Evolutionary conservation across 1,140 invertebrate species (phyloP).

Genomic region (Heterodera carotae): DNA sequence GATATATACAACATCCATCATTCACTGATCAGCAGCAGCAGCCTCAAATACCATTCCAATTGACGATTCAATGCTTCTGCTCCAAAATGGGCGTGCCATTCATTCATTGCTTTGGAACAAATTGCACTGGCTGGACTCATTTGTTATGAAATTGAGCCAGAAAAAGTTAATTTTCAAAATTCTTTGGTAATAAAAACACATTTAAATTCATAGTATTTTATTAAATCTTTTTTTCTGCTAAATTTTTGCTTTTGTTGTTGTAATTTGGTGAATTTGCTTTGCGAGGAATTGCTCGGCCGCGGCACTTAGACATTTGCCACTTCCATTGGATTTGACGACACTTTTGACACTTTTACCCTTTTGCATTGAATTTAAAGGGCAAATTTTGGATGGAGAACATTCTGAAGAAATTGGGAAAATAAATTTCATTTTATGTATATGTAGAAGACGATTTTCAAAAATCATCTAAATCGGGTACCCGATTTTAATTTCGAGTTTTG

Average conservation of each 20-base stretch:
- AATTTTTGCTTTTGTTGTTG: background rate
- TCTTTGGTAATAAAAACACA: background rate
- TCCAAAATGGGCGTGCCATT: background rate
- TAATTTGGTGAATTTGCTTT: constrained; percentile 3
- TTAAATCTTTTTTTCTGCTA: background rate
- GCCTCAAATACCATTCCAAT: too few relatives aligned
- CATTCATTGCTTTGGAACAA: background rate
- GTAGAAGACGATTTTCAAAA: too few relatives aligned
- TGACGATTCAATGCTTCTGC: too few relatives aligned
- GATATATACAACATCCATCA: too few relatives aligned
- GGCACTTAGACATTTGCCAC: background rate
- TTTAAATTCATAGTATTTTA: too few relatives aligned
- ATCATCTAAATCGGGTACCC: too few relatives aligned
- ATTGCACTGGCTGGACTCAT: too few relatives aligned
- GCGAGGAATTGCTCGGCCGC: background rate
- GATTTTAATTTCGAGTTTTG: too few relatives aligned
- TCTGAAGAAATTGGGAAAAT: too few relatives aligned
- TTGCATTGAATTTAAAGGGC: background rate
- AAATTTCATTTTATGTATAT: too few relatives aligned
- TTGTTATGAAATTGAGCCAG: background rate
- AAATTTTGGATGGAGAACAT: background rate
- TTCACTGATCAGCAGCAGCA: too few relatives aligned
- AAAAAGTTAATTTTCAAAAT: background rate
- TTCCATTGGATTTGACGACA: background rate
- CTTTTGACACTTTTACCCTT: background rate